Base-by-base conservation (phyloP, 2,888 invertebrate species). In the Plebejus melissa region DNA sequence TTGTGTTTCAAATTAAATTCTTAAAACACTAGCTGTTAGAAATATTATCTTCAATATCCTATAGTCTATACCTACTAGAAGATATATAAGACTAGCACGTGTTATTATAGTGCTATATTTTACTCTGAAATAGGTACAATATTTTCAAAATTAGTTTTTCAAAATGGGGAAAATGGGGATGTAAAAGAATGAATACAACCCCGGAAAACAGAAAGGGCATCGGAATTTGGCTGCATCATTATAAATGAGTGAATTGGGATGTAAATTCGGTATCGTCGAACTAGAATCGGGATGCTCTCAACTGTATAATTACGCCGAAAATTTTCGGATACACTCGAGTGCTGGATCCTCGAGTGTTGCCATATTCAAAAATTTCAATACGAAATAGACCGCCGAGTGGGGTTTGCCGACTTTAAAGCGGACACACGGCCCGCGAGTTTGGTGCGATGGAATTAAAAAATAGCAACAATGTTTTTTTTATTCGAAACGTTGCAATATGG, bases 291-390 rank as follows among this genome's bases (percentile, higher is more conserved):
- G 81, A 83, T 80, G 81, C 84, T 79, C 82, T 83, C 81, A 80
- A 82, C 82, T 82, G 85, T 84, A 88, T 90, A 89, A 91, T 91
- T 90, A 88, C 88, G 82, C 85, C 87, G 85, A 90, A 91, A 88
- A 87, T 86, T 87, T 90, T 88, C 85, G 87, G 89, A 90, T 90
- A 88, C 88, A 86, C 90, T 90, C 87, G 82, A 89, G 83, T 83
- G 82, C 83, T 79, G 83, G 79, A 83, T 82, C 78, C 85, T 89
- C 87, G 86, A 90, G 90, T 88, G 89, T 88, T 86, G 88, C 85
- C 87, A 88, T 90, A 91, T 90, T 91, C 91, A 90, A 90, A 90
- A 90, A 89, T 87, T 91, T 91, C 91, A 91, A 91, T 91, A 90
- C 90, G 78, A 83, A 83, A 75, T 86, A 85, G 83, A 84, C 84